Evolutionary conservation across 2,888 invertebrate genomes (phyloP), one percentile per base, ranked within the genome.

Genomic region (Drosophila falleni): DNA sequence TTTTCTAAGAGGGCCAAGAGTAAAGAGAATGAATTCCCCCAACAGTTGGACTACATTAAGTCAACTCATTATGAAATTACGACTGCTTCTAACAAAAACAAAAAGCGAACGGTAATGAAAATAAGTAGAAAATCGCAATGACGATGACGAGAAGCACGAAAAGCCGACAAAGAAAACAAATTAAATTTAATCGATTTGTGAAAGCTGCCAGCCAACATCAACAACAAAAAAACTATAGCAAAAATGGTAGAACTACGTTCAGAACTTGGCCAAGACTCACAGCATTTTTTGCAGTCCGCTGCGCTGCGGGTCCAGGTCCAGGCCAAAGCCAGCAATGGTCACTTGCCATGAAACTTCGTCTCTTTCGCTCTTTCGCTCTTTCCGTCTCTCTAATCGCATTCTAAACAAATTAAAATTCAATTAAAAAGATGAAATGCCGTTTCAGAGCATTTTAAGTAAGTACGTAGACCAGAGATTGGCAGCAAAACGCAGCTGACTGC

Each of bases 351-450:
- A 51, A 42, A 29, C 46, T 13, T 15, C 5, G 23, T 51, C 50
- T 9, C 49, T 6, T 39, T 15, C 19, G 15, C 42, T 49, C 16
- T 31, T 13, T 10, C 37, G 15, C 42, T 49, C 16, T 31, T 13
- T 10, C 37, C 23, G 0, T 58, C 23, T 33, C 41, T 50, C 50
- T 74, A 88, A 89, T 86, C 89, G 90, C 88, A 86, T 88, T 90
- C 90, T 87, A 88, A 90, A 90, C 90, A 90, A 91, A 91, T 91
- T 91, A 91, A 90, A 90, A 90, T 91, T 91, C 90, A 91, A 91
- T 91, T 91, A 90, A 90, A 91, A 91, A 89, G 89, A 91, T 91
- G 91, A 91, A 91, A 90, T 90, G 89, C 73, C 90, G 89, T 87
- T 90, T 90, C 83, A 86, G 61, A 61, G 73, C 83, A 83, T 74